Conservation (phyloP, 2,797 vertebrate genomes). For the Rhabdophis nuchalis region DNA sequence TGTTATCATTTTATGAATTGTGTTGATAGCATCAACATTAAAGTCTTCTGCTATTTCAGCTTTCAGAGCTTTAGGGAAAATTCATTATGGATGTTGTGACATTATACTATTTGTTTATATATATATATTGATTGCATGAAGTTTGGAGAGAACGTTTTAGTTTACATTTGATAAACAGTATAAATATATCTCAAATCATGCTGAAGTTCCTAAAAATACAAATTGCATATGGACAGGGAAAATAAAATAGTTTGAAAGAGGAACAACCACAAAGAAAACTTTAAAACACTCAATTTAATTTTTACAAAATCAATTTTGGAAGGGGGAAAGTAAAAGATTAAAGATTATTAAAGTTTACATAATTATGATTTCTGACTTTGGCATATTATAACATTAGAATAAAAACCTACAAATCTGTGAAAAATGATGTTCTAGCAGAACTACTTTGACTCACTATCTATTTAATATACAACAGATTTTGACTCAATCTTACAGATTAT, state of each 20-base stretch:
- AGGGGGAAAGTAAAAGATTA: neutral
- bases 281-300: neutral
- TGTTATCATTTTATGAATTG: neutral
- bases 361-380: neutral
- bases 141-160: neutral
- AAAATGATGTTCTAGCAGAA: neutral
- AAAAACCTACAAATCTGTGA: neutral
- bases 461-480: neutral
- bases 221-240: neutral
- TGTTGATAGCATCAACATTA: neutral
- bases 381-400: neutral
- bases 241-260: neutral
- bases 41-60: neutral
- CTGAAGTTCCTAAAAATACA: neutral
- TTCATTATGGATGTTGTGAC: neutral
- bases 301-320: neutral
- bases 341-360: neutral
- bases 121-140: neutral
- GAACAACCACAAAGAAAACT: neutral
- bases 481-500: neutral
- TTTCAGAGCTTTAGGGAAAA: neutral
- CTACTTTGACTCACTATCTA: neutral
- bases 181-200: neutral
- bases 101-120: neutral
- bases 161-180: neutral